Base-by-base conservation (phyloP, 2,888 invertebrate genomes). In the Ecliptopera silaceata region DNA sequence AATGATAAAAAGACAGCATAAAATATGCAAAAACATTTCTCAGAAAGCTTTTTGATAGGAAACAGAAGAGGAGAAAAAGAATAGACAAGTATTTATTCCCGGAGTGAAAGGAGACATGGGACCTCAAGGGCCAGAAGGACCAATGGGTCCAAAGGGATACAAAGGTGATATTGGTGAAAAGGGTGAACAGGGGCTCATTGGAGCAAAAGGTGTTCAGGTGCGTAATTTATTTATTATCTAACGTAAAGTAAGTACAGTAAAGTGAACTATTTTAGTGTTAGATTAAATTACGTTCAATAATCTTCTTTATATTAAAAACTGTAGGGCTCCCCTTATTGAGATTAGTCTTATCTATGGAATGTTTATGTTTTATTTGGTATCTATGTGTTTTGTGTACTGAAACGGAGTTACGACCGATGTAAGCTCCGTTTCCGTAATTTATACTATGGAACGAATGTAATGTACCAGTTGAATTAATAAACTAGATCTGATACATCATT, bases 101-200 rank as follows among this genome's bases (percentile, higher is more conserved):
- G 81, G 81, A 26, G 72, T 77, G 41, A 78, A 65, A 46, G 86
- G 86, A n/a, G 79, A 77, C 0, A 57, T 13, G 0, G 86, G 86
- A 1, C 79, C 77, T 0, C 48, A 68, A 17, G 86, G 86, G 13
- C 79, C 76, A 17, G 70, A 67, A 0, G 96, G 96, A 6, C 77
- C 80, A 36, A 75, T 88, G 3, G 96, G 96, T 12, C 54, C 60
- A 0, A 78, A 86, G 57, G 96, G 96, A 0, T 63, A 65, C 0
- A 84, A 82, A 52, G 96, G 96, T 18, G 69, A 74, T 0, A 93
- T 92, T 65, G 95, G 95, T 44, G 88, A 70, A 47, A 67, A 50
- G 15, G 84, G 83, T 8, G 65, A 88, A 20, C 80, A 80, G 63
- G 95, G 95, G 18, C 65, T 79, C 0, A 72, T 80, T 63, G 95